These are phyloP conservation scores for Lanius collurio DNA, from an alignment of 2,113 vertebrate species.

Conservation along the genomic window DNA sequence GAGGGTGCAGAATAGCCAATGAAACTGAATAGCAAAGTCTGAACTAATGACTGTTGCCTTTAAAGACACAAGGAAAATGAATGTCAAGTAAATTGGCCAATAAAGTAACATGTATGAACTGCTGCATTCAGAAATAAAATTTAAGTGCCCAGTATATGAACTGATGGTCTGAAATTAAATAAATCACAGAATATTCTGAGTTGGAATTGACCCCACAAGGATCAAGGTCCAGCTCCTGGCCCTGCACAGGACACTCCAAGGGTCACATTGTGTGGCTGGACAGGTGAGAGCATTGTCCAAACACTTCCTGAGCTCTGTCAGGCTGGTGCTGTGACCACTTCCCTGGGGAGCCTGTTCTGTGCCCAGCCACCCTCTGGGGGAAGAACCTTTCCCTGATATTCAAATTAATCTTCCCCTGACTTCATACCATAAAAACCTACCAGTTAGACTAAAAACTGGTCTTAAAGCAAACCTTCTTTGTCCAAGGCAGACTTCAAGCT, in stretches of 20 bases:
- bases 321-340: background rate
- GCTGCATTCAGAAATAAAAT: background rate
- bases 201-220: background rate
- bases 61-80: background rate
- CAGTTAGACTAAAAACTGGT: background rate
- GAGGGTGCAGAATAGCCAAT: background rate
- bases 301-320: background rate
- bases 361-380: accelerated
- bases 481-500: background rate
- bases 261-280: background rate
- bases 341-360: background rate
- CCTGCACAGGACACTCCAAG: background rate
- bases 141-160: background rate
- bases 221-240: background rate
- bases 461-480: background rate
- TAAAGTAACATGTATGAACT: background rate
- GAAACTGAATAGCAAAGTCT: background rate
- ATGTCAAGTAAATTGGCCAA: background rate
- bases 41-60: background rate
- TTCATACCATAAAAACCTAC: background rate
- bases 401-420: background rate
- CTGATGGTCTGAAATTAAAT: background rate
- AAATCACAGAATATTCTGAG: background rate
- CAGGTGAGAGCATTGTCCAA: background rate
- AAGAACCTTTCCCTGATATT: background rate